Evolutionary conservation across 2,888 invertebrate genomes (phyloP), one percentile per base, ranked within the genome.

Genomic region (Pteria penguin): DNA sequence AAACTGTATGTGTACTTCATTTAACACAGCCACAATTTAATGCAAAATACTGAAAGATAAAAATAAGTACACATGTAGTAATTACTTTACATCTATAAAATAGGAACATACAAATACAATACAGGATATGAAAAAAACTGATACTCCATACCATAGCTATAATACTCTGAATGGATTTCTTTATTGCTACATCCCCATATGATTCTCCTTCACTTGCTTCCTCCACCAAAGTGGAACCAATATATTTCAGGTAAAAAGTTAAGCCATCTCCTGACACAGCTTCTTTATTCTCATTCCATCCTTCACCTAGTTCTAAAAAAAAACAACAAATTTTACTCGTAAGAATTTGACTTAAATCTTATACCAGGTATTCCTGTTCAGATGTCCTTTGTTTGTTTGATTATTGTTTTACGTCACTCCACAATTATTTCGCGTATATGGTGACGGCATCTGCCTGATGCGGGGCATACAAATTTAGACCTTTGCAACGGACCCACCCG

Each of bases 91-190:
- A 52, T 52, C 22, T n/a, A 52, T n/a, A 2, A 2, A 52, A 52
- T 2, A n/a, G 1, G 22, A 22, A 52, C 22, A 52, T 52, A 52
- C 52, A n/a, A 2, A 52, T 2, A 22, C 22, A 2, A n/a, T 4
- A 2, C n/a, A 2, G 2, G 18, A 1, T 2, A 4, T 52, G 52
- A 18, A 52, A n/a, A 14, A 45, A 45, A 11, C 8, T 14, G 45
- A 45, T n/a, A n/a, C 24, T 22, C 0, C 90, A 94, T 93, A 91
- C 95, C 94, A 86, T 94, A 85, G 95, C 94, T 79, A 97, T 94
- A 82, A 97, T 95, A 54, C 95, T 95, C 90, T 96, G 96, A 65
- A 97, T 96, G 45, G 97, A 96, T 73, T 96, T 95, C 4, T 90
- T 76, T 75, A 90, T 90, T 74, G 88, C 87, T 2, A 87, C 89